Evolutionary conservation across 2,888 invertebrate species (phyloP).

Genomic region (Troides aeacus): DNA sequence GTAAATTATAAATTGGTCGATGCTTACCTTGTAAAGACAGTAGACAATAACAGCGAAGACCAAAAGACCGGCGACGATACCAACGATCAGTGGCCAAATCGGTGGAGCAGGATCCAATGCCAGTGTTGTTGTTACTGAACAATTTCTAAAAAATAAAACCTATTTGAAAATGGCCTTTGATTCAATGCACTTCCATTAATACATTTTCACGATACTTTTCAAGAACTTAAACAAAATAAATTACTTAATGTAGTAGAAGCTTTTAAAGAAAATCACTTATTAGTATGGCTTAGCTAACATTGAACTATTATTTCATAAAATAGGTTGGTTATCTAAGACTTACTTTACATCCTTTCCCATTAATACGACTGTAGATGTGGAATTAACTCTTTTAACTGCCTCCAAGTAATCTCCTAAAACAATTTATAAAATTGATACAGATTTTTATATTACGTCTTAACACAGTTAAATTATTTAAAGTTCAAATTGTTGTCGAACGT

Average conservation of each 20-base stretch:
- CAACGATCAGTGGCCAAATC: conserved; percentile 58
- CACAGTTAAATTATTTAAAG: too few relatives aligned
- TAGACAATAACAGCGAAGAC: conserved; percentile 52
- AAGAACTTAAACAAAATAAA: too few relatives aligned
- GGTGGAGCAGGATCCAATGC: conserved; percentile 53
- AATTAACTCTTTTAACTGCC: conserved; percentile 43
- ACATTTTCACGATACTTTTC: too few relatives aligned
- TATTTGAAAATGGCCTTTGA: neutral
- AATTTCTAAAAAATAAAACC: conserved; percentile 34
- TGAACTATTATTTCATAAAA: conserved; percentile 26
- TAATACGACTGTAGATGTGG: conserved; percentile 46
- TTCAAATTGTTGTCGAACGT: too few relatives aligned
- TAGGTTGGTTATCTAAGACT: conserved; percentile 33
- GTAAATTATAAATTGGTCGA: neutral
- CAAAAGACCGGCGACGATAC: conserved; percentile 51
- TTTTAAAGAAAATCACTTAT: too few relatives aligned
- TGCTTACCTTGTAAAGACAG: conserved; percentile 57
- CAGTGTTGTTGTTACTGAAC: conserved; percentile 46
- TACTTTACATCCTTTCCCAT: conserved; percentile 41
- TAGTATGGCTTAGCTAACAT: neutral
- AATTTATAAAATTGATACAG: neutral
- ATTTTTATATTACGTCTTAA: too few relatives aligned
- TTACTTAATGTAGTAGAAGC: too few relatives aligned
- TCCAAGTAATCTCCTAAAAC: conserved; percentile 49
- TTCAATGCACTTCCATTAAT: too few relatives aligned